phyloP scores from a whole-genome alignment of 64 coral and sea anemone species.

The Montipora efflorescens region DNA sequence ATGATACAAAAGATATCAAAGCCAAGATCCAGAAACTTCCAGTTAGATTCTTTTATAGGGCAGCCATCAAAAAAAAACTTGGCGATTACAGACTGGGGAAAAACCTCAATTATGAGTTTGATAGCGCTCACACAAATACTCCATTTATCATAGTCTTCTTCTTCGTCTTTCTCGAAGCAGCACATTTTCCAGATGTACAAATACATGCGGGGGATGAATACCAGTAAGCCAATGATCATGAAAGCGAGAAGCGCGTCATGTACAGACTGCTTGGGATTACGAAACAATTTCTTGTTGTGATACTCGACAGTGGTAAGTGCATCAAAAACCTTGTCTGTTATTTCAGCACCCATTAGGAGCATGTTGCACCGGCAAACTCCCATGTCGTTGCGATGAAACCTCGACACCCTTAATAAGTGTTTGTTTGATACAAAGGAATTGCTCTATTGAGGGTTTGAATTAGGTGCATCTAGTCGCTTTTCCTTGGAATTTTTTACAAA shows the following conservation, averaged over 20 bases:
- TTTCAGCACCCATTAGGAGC: neutral
- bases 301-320: neutral
- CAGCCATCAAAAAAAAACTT: neutral
- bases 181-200: neutral
- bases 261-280: neutral
- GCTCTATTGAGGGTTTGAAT: no score
- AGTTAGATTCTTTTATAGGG: neutral
- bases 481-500: no score
- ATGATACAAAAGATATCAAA: neutral
- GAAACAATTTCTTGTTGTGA: neutral
- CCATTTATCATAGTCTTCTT: neutral
- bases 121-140: neutral
- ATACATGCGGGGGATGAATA: neutral
- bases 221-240: neutral
- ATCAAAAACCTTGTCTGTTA: neutral
- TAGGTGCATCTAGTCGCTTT: no score
- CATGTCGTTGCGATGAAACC: no score
- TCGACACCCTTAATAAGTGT: no score
- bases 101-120: neutral
- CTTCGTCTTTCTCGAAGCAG: neutral
- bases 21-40: neutral
- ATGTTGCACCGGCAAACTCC: no score
- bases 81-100: conserved; percentile 2
- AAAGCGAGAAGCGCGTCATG: neutral
- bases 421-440: no score